A percentile compares a stretch with the other conserved stretches of the same genome.
Conservation (phyloP, 2,113 vertebrate species). For the Turdus rufiventris region DNA sequence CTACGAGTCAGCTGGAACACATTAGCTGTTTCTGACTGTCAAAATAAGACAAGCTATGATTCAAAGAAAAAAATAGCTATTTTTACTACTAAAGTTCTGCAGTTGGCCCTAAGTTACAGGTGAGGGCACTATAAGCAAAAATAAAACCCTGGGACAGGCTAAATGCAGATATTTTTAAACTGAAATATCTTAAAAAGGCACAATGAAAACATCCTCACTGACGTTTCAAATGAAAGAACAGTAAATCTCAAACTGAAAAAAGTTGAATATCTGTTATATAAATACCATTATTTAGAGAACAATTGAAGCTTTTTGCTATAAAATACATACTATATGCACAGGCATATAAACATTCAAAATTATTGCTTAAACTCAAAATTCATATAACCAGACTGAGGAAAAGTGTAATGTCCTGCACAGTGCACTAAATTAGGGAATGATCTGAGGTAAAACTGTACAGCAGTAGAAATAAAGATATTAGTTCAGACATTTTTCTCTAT, state of each 20-base stretch:
- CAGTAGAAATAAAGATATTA: background rate
- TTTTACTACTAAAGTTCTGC: background rate
- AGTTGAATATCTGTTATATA: background rate
- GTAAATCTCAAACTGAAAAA: background rate
- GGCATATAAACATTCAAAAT: background rate
- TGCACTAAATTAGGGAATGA: background rate
- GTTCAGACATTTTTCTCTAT: background rate
- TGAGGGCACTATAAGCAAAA: constrained; percentile 62
- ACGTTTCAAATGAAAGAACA: background rate
- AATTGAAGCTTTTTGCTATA: background rate
- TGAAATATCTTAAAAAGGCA: background rate
- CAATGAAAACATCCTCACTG: background rate
- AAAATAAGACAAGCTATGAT: background rate
- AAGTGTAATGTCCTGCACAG: background rate
- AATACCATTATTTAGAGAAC: background rate
- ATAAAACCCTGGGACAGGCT: background rate
- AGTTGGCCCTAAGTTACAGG: constrained; percentile 48
- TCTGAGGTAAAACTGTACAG: background rate
- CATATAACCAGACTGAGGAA: background rate
- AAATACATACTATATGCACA: background rate
- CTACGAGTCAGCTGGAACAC: background rate
- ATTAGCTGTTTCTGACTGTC: background rate
- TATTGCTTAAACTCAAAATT: background rate
- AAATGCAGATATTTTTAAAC: background rate
- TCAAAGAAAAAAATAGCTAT: background rate